These are phyloP conservation scores for Macrosiphum euphorbiae DNA, from an alignment of 2,888 invertebrate species.

Conservation along the genomic window DNA sequence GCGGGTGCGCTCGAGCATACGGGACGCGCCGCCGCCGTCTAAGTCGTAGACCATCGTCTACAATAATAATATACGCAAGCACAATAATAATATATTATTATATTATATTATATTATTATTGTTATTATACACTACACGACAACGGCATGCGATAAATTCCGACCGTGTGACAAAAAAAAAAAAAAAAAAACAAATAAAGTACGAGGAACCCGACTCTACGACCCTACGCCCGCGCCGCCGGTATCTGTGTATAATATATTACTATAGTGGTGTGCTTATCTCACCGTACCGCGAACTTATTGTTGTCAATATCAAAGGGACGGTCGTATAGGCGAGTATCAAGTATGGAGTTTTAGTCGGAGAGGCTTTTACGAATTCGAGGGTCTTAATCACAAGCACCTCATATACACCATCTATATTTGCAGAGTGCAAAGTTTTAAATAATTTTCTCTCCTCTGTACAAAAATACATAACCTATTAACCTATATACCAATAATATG, in stretches of 20 bases:
- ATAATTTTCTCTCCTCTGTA: neutral
- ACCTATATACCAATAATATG: too few species aligned
- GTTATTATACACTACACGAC: neutral
- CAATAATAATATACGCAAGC: neutral
- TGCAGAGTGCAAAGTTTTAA: neutral
- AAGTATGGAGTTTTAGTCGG: neutral
- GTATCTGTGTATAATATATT: neutral
- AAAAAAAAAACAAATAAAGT: neutral
- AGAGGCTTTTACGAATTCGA: neutral
- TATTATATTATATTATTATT: too few species aligned
- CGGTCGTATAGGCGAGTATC: neutral
- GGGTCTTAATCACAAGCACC: neutral
- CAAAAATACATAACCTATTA: neutral
- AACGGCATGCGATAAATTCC: slow-evolving; percentile 30
- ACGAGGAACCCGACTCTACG: neutral
- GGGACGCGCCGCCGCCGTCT: neutral
- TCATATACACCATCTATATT: too few species aligned
- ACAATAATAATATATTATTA: neutral
- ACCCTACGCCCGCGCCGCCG: neutral
- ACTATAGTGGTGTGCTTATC: neutral
- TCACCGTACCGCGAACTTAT: neutral
- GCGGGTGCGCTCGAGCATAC: slow-evolving; percentile 47
- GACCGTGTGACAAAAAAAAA: slow-evolving; percentile 44
- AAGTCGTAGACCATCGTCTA: neutral
- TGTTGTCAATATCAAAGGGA: neutral